Evolutionary conservation across 2,888 invertebrate species (phyloP), one percentile per base, ranked within the genome.

Genomic region (Parapristionchus giblindavisi): DNA sequence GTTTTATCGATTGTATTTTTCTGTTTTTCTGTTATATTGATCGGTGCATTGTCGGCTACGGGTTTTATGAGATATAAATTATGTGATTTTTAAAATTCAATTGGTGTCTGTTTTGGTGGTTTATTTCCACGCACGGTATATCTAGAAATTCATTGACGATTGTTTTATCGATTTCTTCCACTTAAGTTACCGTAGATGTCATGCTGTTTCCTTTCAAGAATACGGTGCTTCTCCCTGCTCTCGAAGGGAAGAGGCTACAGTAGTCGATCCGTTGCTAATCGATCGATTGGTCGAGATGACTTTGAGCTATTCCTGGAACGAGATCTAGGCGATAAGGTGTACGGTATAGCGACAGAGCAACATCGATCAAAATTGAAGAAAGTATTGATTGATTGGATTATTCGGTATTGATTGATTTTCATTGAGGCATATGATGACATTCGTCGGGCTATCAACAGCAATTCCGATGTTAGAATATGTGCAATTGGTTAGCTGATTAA

Each of bases 401-500:
- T 38, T 2, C 14, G 32, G 17, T 32, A 32, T 58, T 29, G n/a
- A 11, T 6, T 24, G 65, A 17, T 38, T 43, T 11, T 29, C 32
- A 2, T 5, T 17, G 43, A 36, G n/a, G 14, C 5, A 43, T 34
- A 24, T 40, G 24, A 21, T 32, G 48, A 51, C 66, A 51, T 51
- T 66, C 66, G 21, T 32, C 8, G 32, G 34, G 29, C 29, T 66
- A 14, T 17, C 51, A 51, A 24, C n/a, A 40, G 24, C 40, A 40
- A 40, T 3, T 40, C 4, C 8, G 51, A 32, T 0, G 24, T 27
- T 24, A 66, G 40, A 38, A 4, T 70, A 24, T 51, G 29, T 70
- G 52, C 27, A 17, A 54, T 70, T 54, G 70, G 70, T 66, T 24
- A 66, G 48, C n/a, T 32, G 27, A 48, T 29, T 29, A 32, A n/a